Conservation (phyloP, 1,140 invertebrate genomes). For the Paraescarpia echinospica region DNA sequence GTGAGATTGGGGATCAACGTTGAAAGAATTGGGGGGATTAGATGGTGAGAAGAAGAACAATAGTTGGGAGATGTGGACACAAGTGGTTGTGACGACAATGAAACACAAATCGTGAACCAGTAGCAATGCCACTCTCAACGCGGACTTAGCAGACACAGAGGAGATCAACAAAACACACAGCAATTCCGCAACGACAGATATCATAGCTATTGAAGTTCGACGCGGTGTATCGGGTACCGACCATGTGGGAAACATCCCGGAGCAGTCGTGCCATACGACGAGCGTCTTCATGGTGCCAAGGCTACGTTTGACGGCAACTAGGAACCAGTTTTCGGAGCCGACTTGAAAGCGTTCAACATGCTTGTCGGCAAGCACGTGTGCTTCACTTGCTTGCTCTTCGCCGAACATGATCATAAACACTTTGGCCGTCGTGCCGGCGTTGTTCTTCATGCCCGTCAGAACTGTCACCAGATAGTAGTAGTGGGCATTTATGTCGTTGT, state of each 20-base stretch:
- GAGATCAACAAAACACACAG: no score
- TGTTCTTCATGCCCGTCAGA: not conserved
- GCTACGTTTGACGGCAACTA: not conserved
- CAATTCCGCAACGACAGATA: no score
- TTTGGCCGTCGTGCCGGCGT: not conserved
- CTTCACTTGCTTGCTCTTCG: not conserved
- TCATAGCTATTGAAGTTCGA: not conserved
- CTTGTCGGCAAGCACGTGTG: not conserved
- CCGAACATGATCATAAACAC: not conserved
- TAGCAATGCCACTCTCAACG: no score
- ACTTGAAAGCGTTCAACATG: not conserved
- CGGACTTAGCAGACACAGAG: no score
- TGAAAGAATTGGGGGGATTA: no score
- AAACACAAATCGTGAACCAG: no score
- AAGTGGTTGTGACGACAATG: no score
- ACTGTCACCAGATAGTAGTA: not conserved
- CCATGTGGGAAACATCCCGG: not conserved
- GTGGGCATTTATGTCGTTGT: not conserved
- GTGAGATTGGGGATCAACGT: no score
- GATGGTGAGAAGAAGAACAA: no score
- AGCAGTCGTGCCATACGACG: not conserved
- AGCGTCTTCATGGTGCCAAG: not conserved
- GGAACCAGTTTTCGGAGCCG: not conserved
- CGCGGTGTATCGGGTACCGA: not conserved
- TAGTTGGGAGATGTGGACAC: no score